Base-by-base conservation (phyloP, 2,797 vertebrate genomes). In the Botia kubotai region DNA sequence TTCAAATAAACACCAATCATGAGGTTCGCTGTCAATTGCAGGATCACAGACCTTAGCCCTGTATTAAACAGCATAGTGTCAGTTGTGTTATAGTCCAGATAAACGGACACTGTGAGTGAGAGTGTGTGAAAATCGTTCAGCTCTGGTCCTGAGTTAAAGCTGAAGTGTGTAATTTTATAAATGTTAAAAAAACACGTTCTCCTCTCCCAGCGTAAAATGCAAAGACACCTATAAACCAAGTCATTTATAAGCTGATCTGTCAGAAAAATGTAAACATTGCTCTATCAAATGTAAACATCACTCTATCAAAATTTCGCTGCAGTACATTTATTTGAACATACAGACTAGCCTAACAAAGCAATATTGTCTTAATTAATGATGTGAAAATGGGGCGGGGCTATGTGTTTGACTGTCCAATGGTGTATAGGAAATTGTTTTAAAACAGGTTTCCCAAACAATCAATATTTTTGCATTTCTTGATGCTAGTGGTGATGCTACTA, bases 1-100 rank as follows among this genome's bases (percentile, higher is more conserved):
- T 72, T 48, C 67, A 76, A 82, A 71, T 82, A 82, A 82, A 82
- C 80, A 72, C 48, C n/a, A 78, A 78, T 70, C 53, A 70, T 50
- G 17, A 69, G 66, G 26, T 50, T 78, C 39, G 21, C 53, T 78
- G 75, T 78, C 66, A 69, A 50, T 60, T 70, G 53, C 66, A 60
- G 53, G 66, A 60, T 60, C 75, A 58, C 16, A 78, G 23, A 60
- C 66, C 53, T 36, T 65, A 36, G 60, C 12, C 60, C 60, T 52
- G 23, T 46, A 68, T 60, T 78, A 48, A 70, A 69, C 36, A 68
- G 63, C 19, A 46, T 23, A 21, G 52, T 77, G 52, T 58, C 52
- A 70, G 4, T 23, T 48, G 53, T 77, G 39, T 69, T 77, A 77
- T 70, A 60, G 57, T 70, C 16, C 66, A 70, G 39, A 60, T 26